Conservation (phyloP, 2,888 invertebrate genomes). For the Sympetrum striolatum region DNA sequence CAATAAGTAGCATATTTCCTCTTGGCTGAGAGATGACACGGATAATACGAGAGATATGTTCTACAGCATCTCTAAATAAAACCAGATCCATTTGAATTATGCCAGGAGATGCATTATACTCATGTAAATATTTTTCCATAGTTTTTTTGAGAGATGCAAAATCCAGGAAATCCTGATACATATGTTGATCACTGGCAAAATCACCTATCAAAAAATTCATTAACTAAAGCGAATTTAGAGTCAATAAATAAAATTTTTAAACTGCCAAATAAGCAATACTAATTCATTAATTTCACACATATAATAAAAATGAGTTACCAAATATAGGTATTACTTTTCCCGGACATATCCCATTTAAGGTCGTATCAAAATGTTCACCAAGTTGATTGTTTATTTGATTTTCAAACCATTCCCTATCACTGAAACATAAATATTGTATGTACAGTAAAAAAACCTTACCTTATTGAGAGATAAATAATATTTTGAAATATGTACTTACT, state of each 20-base stretch:
- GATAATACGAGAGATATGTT: constrained; percentile 82
- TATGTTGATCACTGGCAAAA: constrained; percentile 77
- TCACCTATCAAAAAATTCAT: constrained; percentile 67
- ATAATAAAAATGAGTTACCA: constrained; percentile 52
- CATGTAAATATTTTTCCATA: constrained; percentile 70
- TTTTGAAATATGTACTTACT: constrained; percentile 60
- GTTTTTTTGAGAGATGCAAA: constrained; percentile 65
- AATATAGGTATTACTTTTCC: constrained; percentile 70
- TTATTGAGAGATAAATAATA: neutral
- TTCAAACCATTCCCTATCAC: constrained; percentile 80
- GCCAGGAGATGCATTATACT: constrained; percentile 82
- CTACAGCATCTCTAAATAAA: constrained; percentile 85
- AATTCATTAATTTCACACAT: neutral
- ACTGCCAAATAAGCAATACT: no score
- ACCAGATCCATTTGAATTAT: constrained; percentile 82
- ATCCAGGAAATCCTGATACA: constrained; percentile 82
- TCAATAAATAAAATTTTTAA: no score
- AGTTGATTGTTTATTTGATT: constrained; percentile 74
- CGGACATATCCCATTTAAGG: constrained; percentile 80
- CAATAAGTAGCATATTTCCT: constrained; percentile 84
- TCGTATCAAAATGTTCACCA: constrained; percentile 80
- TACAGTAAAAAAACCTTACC: no score
- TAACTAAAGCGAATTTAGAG: no score
- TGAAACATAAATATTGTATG: constrained; percentile 54
- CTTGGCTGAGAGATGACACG: constrained; percentile 82